A percentile compares a stretch with the other conserved stretches of the same genome.
phyloP scores from a whole-genome alignment of 1,140 invertebrate genomes.

The Calycopis cecrops region DNA sequence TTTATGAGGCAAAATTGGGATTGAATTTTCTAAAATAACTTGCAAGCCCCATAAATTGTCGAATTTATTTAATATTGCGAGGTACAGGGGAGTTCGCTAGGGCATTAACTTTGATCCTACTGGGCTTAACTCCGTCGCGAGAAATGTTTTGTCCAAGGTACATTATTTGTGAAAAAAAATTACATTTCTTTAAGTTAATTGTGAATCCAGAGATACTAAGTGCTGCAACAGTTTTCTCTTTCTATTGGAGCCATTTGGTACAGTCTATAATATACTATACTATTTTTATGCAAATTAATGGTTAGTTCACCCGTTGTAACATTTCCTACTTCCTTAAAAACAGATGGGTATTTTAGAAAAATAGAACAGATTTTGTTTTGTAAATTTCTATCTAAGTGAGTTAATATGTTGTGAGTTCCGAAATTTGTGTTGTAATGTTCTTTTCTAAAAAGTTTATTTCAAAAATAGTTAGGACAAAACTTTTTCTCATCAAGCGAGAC shows the following conservation, averaged over 20 bases:
- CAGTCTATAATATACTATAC: too few species aligned
- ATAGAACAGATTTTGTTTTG: conserved; percentile 19
- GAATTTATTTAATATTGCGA: too few species aligned
- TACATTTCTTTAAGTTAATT: conserved; percentile 27
- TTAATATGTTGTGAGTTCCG: conserved; percentile 7
- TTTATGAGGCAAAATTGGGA: too few species aligned
- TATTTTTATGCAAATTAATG: conserved; percentile 27
- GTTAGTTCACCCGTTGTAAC: conserved; percentile 27
- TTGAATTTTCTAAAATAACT: too few species aligned
- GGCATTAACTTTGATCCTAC: too few species aligned
- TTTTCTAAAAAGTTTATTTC: too few species aligned
- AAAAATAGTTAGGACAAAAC: too few species aligned
- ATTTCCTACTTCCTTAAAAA: conserved; percentile 20
- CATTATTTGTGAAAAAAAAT: conserved; percentile 20
- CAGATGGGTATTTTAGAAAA: conserved; percentile 22
- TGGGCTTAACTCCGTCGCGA: too few species aligned
- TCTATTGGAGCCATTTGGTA: too few species aligned
- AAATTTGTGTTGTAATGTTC: not conserved
- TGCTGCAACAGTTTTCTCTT: conserved; percentile 30
- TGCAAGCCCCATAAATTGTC: too few species aligned
- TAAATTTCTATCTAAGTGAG: conserved; percentile 17
- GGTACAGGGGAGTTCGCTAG: too few species aligned
- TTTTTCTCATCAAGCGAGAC: conserved; percentile 21
- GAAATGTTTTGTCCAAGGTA: too few species aligned
- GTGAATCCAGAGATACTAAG: conserved; percentile 30